Evolutionary conservation across 2,888 invertebrate genomes (phyloP).

Genomic region (Gortyna flavago): DNA sequence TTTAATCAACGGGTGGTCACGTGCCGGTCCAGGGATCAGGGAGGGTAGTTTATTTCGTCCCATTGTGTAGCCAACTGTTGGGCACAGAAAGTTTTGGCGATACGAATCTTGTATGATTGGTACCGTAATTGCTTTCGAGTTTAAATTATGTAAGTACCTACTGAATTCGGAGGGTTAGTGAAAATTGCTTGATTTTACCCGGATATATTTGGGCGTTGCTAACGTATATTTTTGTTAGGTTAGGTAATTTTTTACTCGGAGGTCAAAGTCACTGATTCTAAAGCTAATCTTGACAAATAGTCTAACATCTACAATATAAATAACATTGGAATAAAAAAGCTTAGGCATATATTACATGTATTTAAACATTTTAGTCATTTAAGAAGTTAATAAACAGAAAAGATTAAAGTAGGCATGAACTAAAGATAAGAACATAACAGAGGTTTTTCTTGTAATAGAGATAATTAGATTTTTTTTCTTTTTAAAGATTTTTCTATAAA

Average conservation of each 20-base stretch:
- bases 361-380: neutral
- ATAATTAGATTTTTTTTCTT: too few relatives aligned
- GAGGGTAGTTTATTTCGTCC: slow-evolving; percentile 71
- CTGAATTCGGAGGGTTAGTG: slow-evolving; percentile 1
- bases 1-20: slow-evolving; percentile 78
- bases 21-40: slow-evolving; percentile 69
- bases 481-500: neutral
- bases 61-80: slow-evolving; percentile 66
- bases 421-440: neutral
- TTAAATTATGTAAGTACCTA: slow-evolving; percentile 60
- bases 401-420: neutral
- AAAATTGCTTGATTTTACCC: slow-evolving; percentile 10
- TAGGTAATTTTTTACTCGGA: neutral
- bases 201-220: slow-evolving; percentile 4
- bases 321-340: neutral
- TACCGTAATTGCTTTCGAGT: slow-evolving; percentile 62
- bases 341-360: neutral
- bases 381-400: neutral
- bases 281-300: slow-evolving; percentile 1
- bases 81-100: slow-evolving; percentile 62
- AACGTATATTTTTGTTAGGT: neutral
- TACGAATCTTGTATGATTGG: slow-evolving; percentile 66
- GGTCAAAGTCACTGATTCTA: neutral
- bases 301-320: neutral
- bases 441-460: too few relatives aligned